These are phyloP conservation scores for Pitangus sulphuratus DNA, from an alignment of 2,797 vertebrate genomes.

Conservation along the genomic window DNA sequence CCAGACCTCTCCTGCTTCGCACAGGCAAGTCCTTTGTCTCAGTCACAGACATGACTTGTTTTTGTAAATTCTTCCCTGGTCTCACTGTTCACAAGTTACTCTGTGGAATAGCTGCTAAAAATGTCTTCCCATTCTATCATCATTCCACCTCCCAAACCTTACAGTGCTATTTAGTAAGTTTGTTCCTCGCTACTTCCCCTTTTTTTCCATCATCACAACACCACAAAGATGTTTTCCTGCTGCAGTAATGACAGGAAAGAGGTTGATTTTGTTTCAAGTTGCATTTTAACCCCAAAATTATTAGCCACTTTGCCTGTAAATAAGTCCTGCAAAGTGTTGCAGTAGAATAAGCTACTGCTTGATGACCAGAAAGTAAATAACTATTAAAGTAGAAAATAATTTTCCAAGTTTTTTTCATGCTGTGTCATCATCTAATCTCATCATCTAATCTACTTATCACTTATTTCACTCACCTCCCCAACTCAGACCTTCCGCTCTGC, in stretches of 20 bases:
- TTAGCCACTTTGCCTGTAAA: not conserved
- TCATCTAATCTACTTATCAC: not conserved
- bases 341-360: not conserved
- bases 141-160: not conserved
- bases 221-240: not conserved
- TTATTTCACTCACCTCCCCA: not conserved
- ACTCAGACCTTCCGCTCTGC: not conserved
- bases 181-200: rapidly evolving
- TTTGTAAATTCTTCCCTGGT: not conserved
- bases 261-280: not conserved
- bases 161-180: not conserved
- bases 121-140: not conserved
- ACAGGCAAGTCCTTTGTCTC: not conserved
- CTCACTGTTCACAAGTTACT: not conserved
- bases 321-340: not conserved
- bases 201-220: not conserved
- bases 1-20: not conserved
- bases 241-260: not conserved
- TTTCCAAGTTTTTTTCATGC: not conserved
- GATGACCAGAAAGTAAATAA: not conserved
- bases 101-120: not conserved
- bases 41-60: not conserved
- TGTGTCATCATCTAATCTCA: not conserved
- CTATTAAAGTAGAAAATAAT: not conserved
- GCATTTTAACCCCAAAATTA: not conserved